A percentile compares a stretch with the other conserved stretches of the same genome.
Conservation (phyloP, 2,113 vertebrate genomes). For the Rissa tridactyla region DNA sequence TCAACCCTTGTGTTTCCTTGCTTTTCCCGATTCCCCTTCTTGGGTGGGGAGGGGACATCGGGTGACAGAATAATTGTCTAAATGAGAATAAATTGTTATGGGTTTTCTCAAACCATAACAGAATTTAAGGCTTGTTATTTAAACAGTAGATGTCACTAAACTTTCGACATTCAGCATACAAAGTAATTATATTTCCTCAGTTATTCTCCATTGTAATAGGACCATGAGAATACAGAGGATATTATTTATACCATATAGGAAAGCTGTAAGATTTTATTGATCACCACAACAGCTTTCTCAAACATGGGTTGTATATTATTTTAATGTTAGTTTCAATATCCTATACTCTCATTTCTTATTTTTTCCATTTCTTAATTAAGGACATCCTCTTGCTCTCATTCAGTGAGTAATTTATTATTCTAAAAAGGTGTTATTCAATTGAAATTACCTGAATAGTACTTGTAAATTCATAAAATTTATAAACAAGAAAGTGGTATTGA, state of each 20-base stretch:
- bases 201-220: background rate
- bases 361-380: background rate
- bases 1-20: too few relatives aligned
- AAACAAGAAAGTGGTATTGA: background rate
- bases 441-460: background rate
- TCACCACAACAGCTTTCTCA: background rate
- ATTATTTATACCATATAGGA: background rate
- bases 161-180: background rate
- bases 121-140: background rate
- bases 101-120: too few relatives aligned
- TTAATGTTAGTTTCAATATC: background rate
- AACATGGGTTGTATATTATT: background rate
- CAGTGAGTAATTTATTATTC: background rate
- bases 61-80: too few relatives aligned
- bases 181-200: background rate
- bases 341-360: background rate
- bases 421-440: background rate
- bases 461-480: background rate
- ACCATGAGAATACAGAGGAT: background rate
- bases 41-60: too few relatives aligned
- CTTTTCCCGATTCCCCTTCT: too few relatives aligned
- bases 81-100: too few relatives aligned
- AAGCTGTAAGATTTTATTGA: background rate
- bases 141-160: background rate
- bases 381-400: background rate